phyloP scores from a whole-genome alignment of 2,113 vertebrate species.

The Ailurus styani region DNA sequence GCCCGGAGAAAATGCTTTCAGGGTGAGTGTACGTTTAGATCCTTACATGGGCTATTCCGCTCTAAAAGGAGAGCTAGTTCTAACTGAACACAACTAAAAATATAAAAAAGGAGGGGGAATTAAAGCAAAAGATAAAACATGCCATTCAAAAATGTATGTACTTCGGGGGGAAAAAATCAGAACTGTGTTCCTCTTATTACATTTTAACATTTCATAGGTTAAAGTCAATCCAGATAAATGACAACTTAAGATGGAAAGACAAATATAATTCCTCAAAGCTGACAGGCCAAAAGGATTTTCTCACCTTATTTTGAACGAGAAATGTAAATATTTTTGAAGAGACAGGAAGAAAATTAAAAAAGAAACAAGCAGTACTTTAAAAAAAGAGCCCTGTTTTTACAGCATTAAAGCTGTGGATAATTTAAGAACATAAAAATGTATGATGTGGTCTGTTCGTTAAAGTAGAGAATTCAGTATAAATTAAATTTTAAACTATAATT shows the following conservation, averaged over 20 bases:
- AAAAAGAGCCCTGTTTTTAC: not conserved
- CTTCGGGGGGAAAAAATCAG: not conserved
- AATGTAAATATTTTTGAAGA: not conserved
- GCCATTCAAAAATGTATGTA: not conserved
- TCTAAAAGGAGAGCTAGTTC: not conserved
- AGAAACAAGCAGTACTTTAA: not conserved
- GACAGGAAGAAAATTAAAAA: not conserved
- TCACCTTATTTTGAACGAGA: not conserved
- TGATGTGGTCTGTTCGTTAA: not conserved
- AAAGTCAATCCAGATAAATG: not conserved
- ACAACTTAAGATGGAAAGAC: not conserved
- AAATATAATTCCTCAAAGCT: not conserved
- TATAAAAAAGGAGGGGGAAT: rapidly evolving
- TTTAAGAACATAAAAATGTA: not conserved
- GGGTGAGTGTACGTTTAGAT: rapidly evolving
- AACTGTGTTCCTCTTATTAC: not conserved
- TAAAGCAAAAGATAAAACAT: not conserved
- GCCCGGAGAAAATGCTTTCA: not conserved
- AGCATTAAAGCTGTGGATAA: not conserved
- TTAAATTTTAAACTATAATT: slow-evolving; percentile 19
- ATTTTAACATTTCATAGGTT: not conserved
- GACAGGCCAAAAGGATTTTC: not conserved
- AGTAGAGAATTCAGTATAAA: not conserved
- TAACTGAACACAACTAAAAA: not conserved
- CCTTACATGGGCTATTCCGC: not conserved